Base-by-base conservation (phyloP, 2,797 vertebrate species). In the Mus minutoides region DNA sequence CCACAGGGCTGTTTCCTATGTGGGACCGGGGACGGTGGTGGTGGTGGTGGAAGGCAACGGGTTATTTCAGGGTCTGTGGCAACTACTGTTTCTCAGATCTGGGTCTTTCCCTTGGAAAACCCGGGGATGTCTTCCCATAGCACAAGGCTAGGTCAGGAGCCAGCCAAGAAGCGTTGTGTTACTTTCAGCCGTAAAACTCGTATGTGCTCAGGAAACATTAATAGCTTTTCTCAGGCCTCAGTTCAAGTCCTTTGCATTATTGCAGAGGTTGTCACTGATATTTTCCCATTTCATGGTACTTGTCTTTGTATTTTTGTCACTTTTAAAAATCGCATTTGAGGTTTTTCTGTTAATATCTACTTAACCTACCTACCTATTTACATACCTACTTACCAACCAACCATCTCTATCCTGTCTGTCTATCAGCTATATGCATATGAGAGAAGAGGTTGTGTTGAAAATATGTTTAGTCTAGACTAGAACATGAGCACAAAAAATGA, bases 211-310 rank as follows among this genome's bases (percentile, higher is more conserved):
- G 37, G 85, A 37, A 79, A 88, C 19, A 88, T 93, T 40, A 78
- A 37, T 24, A 67, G 73, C 60, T 94, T 92, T 85, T 40, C 31
- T 88, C 77, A 71, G 46, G 80, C 64, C 88, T 24, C 77, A 95
- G 13, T 88, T n/a, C 37, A 82, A 85, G 54, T 83, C 54, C 77
- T 92, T 78, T 88, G 80, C 7, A 40, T 90, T 88, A 83, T 85
- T 93, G 52, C 54, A 24, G 58, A 85, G 49, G 54, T 62, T 84
- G 58, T 73, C 34, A n/a, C 43, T 91, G 22, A 76, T 94, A 80
- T 88, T 67, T 93, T 89, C 26, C 46, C 75, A 76, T 62, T 62
- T 67, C 24, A 73, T 88, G 40, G n/a, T 56, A 78, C 40, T 73
- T 37, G 67, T 93, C 34, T 90, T 52, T 40, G 49, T 6, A 56